Percentiles rank a stretch among this genome's conserved stretches.
phyloP scores from a whole-genome alignment of 2,113 vertebrate genomes.

The Cephalopterus ornatus region DNA sequence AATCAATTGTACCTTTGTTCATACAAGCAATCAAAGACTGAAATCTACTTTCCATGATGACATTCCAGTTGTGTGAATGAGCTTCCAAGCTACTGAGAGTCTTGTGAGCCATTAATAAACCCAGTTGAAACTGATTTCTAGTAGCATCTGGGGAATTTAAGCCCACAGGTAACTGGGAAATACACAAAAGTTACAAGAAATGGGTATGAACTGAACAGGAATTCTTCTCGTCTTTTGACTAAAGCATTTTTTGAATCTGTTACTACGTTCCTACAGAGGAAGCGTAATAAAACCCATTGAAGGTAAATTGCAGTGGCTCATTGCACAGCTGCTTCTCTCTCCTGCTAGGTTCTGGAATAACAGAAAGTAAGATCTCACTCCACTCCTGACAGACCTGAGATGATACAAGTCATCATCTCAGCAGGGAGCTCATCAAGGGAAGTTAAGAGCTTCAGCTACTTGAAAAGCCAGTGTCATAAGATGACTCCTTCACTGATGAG shows the following conservation, averaged over 20 bases:
- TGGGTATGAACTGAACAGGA: background rate
- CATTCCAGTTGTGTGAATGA: background rate
- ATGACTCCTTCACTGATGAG: background rate
- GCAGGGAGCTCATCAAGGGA: background rate
- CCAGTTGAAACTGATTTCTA: background rate
- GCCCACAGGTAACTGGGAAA: background rate
- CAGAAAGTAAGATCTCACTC: background rate
- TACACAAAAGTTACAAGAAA: background rate
- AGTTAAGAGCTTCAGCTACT: background rate
- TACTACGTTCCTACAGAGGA: background rate
- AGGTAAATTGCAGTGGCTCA: background rate
- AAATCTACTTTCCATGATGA: background rate
- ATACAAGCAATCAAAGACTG: background rate
- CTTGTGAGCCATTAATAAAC: background rate
- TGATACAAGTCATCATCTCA: background rate
- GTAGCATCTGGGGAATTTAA: slow-evolving; percentile 4
- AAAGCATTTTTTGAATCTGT: background rate
- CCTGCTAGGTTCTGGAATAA: background rate
- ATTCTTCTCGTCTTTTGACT: slow-evolving; percentile 1
- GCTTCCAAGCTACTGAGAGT: background rate
- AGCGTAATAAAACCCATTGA: background rate
- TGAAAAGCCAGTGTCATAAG: background rate
- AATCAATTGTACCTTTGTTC: background rate
- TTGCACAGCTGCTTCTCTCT: background rate
- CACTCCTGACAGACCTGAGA: background rate